Conservation (phyloP, 2,888 invertebrate genomes). For the Hermaeophaga mercurialis region DNA sequence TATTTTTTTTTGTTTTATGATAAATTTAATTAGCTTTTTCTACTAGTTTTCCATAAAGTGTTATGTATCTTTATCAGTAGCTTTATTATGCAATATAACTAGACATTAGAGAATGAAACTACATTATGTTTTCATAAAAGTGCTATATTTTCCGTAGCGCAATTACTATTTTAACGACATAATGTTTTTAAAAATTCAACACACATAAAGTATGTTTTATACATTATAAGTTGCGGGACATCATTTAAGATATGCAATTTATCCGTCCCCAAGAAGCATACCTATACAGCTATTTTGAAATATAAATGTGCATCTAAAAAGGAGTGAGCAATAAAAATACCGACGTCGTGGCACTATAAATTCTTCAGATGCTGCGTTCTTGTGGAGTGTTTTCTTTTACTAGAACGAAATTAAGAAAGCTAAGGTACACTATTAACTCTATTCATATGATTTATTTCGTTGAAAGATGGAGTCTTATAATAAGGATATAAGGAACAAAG, state of each 20-base stretch:
- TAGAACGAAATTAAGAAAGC: slow-evolving; percentile 31
- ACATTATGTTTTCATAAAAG: no score
- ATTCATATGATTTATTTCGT: slow-evolving; percentile 30
- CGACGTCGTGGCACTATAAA: slow-evolving; percentile 14
- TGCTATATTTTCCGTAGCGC: no score
- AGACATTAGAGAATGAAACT: no score
- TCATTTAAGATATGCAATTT: background rate
- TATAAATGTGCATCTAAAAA: slow-evolving; percentile 4
- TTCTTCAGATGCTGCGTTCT: slow-evolving; percentile 9
- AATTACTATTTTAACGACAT: no score
- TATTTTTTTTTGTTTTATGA: no score
- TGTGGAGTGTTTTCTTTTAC: slow-evolving; percentile 4
- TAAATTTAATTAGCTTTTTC: no score
- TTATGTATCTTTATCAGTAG: no score
- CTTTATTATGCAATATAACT: no score
- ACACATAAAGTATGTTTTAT: no score
- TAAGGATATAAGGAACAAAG: slow-evolving; percentile 32
- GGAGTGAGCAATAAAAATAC: background rate
- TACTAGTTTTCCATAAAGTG: no score
- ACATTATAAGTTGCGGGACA: slow-evolving; percentile 1
- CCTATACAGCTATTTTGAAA: background rate
- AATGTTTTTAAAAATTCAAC: no score
- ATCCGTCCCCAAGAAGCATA: slow-evolving; percentile 1
- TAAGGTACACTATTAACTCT: slow-evolving; percentile 29
- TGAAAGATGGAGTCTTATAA: slow-evolving; percentile 30